Conservation (phyloP, 2,797 vertebrate species). For the Aplochiton taeniatus region DNA sequence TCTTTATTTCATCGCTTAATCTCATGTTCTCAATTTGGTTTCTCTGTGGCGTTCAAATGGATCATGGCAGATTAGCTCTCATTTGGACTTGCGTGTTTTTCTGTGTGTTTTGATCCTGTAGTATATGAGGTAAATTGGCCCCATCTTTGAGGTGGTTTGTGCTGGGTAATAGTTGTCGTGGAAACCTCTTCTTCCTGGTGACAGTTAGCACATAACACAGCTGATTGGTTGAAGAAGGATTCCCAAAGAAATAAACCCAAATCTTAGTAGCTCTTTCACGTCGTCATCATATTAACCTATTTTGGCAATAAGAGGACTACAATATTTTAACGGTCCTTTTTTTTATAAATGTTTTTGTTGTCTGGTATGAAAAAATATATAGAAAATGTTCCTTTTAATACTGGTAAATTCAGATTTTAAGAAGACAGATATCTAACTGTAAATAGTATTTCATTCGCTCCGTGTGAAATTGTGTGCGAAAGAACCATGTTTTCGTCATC, state of each 20-base stretch:
- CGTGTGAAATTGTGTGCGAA: constrained; percentile 82
- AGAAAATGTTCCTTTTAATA: constrained; percentile 75
- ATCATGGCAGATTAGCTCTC: constrained; percentile 45
- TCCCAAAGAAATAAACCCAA: constrained; percentile 8
- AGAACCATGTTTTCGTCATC: constrained; percentile 87
- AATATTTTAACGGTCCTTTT: constrained; percentile 81
- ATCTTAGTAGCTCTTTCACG: constrained; percentile 66
- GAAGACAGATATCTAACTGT: constrained; percentile 73
- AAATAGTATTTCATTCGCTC: constrained; percentile 87
- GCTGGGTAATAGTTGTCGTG: constrained; percentile 70
- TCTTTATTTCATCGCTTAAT: constrained; percentile 63
- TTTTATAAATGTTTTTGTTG: constrained; percentile 87
- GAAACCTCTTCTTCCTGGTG: constrained; percentile 58
- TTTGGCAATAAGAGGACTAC: constrained; percentile 92
- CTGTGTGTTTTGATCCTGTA: constrained; percentile 67
- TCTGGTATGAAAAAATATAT: constrained; percentile 75
- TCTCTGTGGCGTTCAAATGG: constrained; percentile 68
- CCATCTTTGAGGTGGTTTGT: constrained; percentile 50
- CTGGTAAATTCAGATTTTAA: constrained; percentile 78
- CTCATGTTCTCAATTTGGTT: constrained; percentile 65
- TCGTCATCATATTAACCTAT: constrained; percentile 86
- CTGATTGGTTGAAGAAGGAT: constrained; percentile 48
- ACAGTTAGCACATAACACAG: constrained; percentile 67
- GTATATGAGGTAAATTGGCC: constrained; percentile 36
- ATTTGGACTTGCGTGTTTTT: constrained; percentile 57